Evolutionary conservation across 2,797 vertebrate species (phyloP).

Genomic region (Zenarchopterus dispar): DNA sequence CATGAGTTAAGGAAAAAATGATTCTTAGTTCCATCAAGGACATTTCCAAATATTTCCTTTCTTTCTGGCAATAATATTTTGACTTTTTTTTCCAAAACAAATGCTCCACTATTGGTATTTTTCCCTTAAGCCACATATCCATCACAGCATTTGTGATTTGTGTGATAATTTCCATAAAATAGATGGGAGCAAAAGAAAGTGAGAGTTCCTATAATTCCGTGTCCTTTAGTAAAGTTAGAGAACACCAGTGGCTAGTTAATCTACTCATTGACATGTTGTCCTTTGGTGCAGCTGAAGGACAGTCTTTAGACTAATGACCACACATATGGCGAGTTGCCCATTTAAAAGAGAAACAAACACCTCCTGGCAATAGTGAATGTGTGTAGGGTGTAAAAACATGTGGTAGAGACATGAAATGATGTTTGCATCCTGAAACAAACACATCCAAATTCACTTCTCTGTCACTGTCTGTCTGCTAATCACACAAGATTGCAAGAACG

Average conservation of each 20-base stretch:
- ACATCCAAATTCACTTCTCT: slow-evolving; percentile 13
- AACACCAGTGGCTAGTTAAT: slow-evolving; percentile 79
- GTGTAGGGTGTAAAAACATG: slow-evolving; percentile 52
- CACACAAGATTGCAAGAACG: slow-evolving; percentile 11
- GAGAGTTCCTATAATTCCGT: slow-evolving; percentile 82
- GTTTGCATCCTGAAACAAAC: slow-evolving; percentile 16
- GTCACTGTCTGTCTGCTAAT: slow-evolving; percentile 21
- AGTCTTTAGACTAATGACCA: slow-evolving; percentile 84
- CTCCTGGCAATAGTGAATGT: slow-evolving; percentile 75
- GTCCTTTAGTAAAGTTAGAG: slow-evolving; percentile 74
- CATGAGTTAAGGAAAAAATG: slow-evolving; percentile 55
- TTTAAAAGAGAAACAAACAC: slow-evolving; percentile 86
- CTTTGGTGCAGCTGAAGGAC: slow-evolving; percentile 83
- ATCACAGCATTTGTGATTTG: slow-evolving; percentile 61
- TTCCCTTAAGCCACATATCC: slow-evolving; percentile 57
- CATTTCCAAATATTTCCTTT: slow-evolving; percentile 59
- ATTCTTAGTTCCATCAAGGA: slow-evolving; percentile 45
- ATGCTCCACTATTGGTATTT: slow-evolving; percentile 33
- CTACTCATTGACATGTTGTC: slow-evolving; percentile 84
- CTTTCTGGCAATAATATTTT: slow-evolving; percentile 37
- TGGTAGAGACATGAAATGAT: slow-evolving; percentile 46
- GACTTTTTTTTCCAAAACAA: slow-evolving; percentile 46
- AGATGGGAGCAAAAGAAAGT: slow-evolving; percentile 73
- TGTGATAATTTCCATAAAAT: slow-evolving; percentile 67
- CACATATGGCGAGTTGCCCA: slow-evolving; percentile 80